Conservation (phyloP, 2,113 vertebrate genomes). For the Spheniscus mendiculus region DNA sequence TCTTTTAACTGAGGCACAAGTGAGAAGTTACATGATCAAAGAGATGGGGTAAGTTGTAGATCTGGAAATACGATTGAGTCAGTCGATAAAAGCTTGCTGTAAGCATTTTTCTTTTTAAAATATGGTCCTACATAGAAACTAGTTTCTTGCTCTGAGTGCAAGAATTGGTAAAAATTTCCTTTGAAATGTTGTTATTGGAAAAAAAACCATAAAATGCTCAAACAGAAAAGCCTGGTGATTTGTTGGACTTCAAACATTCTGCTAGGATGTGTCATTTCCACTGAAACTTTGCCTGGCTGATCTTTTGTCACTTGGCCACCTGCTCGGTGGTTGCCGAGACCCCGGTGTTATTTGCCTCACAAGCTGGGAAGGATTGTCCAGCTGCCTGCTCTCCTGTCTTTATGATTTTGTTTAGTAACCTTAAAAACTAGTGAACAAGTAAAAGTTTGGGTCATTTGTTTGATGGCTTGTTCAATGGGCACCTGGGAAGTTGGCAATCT, state of each 20-base stretch:
- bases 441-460: not conserved
- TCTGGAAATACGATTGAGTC: not conserved
- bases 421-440: not conserved
- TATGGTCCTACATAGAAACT: rapidly evolving
- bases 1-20: not conserved
- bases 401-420: not conserved
- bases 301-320: not conserved
- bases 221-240: not conserved
- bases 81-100: not conserved
- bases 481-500: not conserved
- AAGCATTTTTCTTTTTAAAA: not conserved
- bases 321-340: not conserved
- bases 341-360: not conserved
- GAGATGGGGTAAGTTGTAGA: not conserved
- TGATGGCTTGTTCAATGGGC: not conserved
- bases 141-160: not conserved
- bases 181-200: not conserved
- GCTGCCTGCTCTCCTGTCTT: not conserved
- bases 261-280: not conserved
- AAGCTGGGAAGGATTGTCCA: not conserved
- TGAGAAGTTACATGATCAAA: not conserved
- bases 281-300: not conserved
- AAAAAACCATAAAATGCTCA: not conserved
- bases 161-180: not conserved
- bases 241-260: not conserved